phyloP scores from a whole-genome alignment of 2,888 invertebrate genomes.

The Holacanthella duospinosa region DNA sequence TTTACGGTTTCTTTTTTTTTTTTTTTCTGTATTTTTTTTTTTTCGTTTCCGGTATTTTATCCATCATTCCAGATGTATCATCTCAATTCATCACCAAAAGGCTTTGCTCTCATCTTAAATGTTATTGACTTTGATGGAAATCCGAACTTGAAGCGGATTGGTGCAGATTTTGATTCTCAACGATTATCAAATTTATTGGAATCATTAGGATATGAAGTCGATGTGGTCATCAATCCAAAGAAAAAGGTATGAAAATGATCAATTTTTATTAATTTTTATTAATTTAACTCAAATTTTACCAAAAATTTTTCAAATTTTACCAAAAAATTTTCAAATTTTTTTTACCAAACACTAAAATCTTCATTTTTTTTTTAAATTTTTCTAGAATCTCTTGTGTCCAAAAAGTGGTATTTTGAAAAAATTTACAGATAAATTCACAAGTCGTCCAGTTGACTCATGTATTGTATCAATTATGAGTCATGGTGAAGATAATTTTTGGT shows the following conservation, averaged over 20 bases:
- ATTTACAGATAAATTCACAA: conserved; percentile 13
- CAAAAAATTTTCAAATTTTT: not conserved
- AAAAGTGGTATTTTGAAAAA: conserved; percentile 9
- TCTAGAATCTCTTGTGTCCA: conserved; percentile 6
- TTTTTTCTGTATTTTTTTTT: not conserved
- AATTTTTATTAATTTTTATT: not conserved
- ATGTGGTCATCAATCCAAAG: conserved; percentile 13
- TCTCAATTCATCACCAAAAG: conserved; percentile 8
- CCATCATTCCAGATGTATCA: too few relatives aligned
- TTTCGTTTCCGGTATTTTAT: too few relatives aligned
- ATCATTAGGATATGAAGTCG: conserved; percentile 20
- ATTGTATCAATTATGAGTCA: conserved; percentile 27
- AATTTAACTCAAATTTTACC: not conserved
- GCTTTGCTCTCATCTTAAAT: conserved; percentile 16
- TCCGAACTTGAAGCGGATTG: conserved; percentile 5
- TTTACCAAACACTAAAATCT: not conserved
- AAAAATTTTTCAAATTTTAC: too few relatives aligned
- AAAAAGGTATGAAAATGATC: conserved; percentile 11
- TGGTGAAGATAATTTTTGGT: conserved; percentile 14
- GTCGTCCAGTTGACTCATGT: conserved; percentile 18
- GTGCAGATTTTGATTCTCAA: conserved; percentile 14
- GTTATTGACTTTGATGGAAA: conserved; percentile 14
- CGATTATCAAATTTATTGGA: conserved; percentile 12
- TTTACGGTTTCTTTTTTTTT: not conserved
- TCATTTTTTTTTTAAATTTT: not conserved